Conservation (phyloP, 2,113 vertebrate species). For the Oncorhynchus masou region DNA sequence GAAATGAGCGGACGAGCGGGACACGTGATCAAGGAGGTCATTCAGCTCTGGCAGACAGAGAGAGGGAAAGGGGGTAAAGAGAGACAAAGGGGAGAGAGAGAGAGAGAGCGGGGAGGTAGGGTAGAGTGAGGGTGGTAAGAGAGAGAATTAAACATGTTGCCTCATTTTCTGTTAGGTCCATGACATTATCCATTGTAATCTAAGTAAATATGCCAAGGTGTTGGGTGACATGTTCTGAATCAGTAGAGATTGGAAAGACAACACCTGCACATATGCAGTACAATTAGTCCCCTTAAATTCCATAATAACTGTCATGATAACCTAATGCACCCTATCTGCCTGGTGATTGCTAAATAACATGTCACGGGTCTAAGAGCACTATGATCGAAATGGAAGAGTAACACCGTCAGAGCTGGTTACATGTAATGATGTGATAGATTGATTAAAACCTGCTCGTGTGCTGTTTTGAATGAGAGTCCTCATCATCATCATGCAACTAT, state of each 20-base stretch:
- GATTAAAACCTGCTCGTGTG: background rate
- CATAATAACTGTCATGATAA: background rate
- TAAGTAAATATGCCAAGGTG: too few species aligned
- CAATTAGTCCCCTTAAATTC: background rate
- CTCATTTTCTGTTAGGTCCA: too few species aligned
- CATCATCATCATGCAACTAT: constrained; percentile 31
- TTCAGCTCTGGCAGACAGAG: background rate
- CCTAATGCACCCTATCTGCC: background rate
- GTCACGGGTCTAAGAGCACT: constrained; percentile 24
- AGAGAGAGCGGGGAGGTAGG: too few species aligned
- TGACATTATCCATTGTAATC: too few species aligned
- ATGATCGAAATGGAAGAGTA: background rate
- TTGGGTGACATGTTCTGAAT: too few species aligned
- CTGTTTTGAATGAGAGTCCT: constrained; percentile 18
- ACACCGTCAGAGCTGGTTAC: background rate
- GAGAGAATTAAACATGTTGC: too few species aligned
- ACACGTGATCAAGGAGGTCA: constrained; percentile 7
- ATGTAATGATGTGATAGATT: too few species aligned
- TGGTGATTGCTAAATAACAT: constrained; percentile 24
- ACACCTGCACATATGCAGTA: background rate
- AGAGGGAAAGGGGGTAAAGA: background rate
- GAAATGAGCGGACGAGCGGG: background rate
- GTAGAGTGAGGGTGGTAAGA: too few species aligned
- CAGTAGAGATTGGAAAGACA: too few species aligned
- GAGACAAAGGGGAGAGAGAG: background rate